Conservation (phyloP, 1,140 invertebrate species). For the Drosophila teissieri region DNA sequence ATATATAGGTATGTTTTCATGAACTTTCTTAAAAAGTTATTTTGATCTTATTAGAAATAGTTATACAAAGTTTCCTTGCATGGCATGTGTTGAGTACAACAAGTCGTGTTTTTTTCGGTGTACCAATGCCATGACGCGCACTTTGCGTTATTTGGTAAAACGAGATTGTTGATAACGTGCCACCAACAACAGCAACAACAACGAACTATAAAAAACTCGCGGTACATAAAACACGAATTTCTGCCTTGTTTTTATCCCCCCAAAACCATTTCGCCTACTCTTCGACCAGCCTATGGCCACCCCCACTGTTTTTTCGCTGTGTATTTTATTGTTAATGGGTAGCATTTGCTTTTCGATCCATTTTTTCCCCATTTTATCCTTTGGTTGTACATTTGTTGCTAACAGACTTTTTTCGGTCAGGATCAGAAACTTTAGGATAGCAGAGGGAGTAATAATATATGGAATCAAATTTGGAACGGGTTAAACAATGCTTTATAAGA, state of each 20-base stretch:
- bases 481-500: slow-evolving; percentile 1
- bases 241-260: slow-evolving; percentile 46
- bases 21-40: too few species aligned
- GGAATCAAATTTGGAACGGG: neutral
- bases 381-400: slow-evolving; percentile 68
- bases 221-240: slow-evolving; percentile 64
- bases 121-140: slow-evolving; percentile 58
- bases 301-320: slow-evolving; percentile 39
- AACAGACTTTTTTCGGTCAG: slow-evolving; percentile 41
- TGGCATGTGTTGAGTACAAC: too few species aligned
- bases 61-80: too few species aligned
- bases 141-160: slow-evolving; percentile 82
- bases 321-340: slow-evolving; percentile 74
- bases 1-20: too few species aligned
- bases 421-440: slow-evolving; percentile 16
- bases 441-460: slow-evolving; percentile 13
- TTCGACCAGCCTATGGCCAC: slow-evolving; percentile 22
- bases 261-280: neutral
- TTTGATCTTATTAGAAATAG: too few species aligned
- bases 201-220: slow-evolving; percentile 56
- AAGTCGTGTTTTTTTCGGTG: slow-evolving; percentile 4
- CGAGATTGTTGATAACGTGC: slow-evolving; percentile 81
- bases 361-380: slow-evolving; percentile 45
- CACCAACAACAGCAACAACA: slow-evolving; percentile 54
- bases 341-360: slow-evolving; percentile 64